These are phyloP conservation scores for Synchiropus splendidus DNA, from an alignment of 2,113 vertebrate genomes.

Conservation along the genomic window DNA sequence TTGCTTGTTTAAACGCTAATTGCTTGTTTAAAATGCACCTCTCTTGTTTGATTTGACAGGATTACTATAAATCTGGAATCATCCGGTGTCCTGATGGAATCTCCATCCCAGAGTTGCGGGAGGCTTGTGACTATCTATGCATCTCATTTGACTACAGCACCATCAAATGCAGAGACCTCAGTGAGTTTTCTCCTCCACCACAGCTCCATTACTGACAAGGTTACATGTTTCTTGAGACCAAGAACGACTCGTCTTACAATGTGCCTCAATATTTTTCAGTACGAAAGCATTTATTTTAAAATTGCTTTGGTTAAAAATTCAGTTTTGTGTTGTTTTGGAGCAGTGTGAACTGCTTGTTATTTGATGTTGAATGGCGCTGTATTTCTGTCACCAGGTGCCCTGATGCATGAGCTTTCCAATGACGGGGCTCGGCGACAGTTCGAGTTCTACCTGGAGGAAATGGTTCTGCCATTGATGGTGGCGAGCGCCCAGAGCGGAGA, in stretches of 20 bases:
- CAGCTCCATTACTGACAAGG: too few species aligned
- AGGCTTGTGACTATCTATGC: conserved; percentile 98
- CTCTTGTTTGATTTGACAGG: conserved; percentile 65
- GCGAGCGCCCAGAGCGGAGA: conserved; percentile 95
- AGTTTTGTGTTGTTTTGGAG: too few species aligned
- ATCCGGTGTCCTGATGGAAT: conserved; percentile 99
- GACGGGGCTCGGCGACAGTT: conserved; percentile 94
- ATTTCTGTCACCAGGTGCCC: conserved; percentile 73
- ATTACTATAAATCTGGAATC: conserved; percentile 98
- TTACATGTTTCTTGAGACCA: too few species aligned
- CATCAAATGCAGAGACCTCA: conserved; percentile 98
- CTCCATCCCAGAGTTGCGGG: conserved; percentile 95
- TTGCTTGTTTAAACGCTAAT: too few species aligned
- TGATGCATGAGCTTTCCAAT: conserved; percentile 98
- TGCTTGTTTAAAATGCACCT: conserved; percentile 28
- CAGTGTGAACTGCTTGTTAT: too few species aligned
- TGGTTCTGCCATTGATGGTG: conserved; percentile 97
- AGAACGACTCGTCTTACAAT: too few species aligned
- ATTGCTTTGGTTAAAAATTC: too few species aligned
- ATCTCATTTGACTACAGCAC: conserved; percentile 98
- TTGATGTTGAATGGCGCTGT: background rate
- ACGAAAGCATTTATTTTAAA: too few species aligned
- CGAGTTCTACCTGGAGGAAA: conserved; percentile 97
- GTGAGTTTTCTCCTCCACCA: conserved; percentile 76
- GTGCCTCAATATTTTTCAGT: too few species aligned